Conservation (phyloP, 2,113 vertebrate species). For the Cavia porcellus region DNA sequence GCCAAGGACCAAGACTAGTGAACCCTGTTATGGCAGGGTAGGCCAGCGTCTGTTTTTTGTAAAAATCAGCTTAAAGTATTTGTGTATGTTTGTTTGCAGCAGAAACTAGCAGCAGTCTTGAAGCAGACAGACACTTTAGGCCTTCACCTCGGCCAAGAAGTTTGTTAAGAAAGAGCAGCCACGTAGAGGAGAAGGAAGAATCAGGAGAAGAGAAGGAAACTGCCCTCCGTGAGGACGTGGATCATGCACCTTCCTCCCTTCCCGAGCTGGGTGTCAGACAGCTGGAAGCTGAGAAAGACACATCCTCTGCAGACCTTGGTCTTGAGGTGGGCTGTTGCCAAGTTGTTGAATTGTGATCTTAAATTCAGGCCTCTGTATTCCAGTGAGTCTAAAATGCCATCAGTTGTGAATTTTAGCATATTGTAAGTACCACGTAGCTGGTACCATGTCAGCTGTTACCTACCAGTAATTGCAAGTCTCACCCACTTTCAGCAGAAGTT, state of each 20-base stretch:
- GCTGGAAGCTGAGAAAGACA: conserved; percentile 69
- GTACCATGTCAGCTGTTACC: background rate
- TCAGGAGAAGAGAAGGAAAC: conserved; percentile 74
- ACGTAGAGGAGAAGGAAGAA: conserved; percentile 72
- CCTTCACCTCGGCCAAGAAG: conserved; percentile 90
- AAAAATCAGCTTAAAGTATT: background rate
- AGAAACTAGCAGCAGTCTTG: conserved; percentile 70
- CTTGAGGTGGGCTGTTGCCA: conserved; percentile 80
- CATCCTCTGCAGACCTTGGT: conserved; percentile 66
- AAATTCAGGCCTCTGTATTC: background rate
- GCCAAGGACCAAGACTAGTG: background rate
- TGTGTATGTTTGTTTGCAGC: conserved; percentile 65
- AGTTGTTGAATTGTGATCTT: background rate
- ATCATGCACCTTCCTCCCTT: conserved; percentile 78
- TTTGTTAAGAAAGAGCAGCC: conserved; percentile 79
- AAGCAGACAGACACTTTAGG: conserved; percentile 84
- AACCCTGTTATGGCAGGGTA: background rate
- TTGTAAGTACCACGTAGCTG: background rate
- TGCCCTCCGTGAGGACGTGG: conserved; percentile 66
- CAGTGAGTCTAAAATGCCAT: background rate
- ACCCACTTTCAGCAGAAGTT: background rate
- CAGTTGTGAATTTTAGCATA: background rate
- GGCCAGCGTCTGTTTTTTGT: background rate
- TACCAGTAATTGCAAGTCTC: background rate
- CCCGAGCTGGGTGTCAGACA: conserved; percentile 70